phyloP scores from a whole-genome alignment of 2,888 invertebrate genomes.

The Coenonympha glycerion region DNA sequence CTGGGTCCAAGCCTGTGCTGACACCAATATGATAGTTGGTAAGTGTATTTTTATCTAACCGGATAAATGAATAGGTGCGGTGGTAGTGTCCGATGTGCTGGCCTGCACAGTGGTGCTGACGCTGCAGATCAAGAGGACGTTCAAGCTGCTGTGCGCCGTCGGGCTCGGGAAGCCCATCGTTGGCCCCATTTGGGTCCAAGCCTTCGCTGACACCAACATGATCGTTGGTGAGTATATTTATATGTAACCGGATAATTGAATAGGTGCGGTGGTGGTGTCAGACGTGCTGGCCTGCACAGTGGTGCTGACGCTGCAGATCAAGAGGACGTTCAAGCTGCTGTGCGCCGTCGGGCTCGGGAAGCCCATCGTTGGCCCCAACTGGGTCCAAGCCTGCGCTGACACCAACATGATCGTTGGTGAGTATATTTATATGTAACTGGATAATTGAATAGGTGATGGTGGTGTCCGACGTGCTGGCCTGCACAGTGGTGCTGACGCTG shows the following conservation, averaged over 20 bases:
- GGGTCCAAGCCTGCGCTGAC: slow-evolving; percentile 62
- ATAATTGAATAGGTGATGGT: slow-evolving; percentile 77
- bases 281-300: slow-evolving; percentile 67
- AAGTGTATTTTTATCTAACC: too few species aligned
- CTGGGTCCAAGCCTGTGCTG: slow-evolving; percentile 63
- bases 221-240: slow-evolving; percentile 61
- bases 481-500: slow-evolving; percentile 72
- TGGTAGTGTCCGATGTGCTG: slow-evolving; percentile 65
- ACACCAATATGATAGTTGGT: slow-evolving; percentile 55
- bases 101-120: slow-evolving; percentile 74
- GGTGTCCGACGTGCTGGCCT: slow-evolving; percentile 67
- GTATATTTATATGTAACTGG: too few species aligned
- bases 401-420: slow-evolving; percentile 53
- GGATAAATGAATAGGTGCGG: too few species aligned
- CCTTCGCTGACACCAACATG: slow-evolving; percentile 48
- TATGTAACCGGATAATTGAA: too few species aligned
- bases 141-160: slow-evolving; percentile 76
- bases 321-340: slow-evolving; percentile 77
- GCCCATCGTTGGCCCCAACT: slow-evolving; percentile 73
- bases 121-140: slow-evolving; percentile 72
- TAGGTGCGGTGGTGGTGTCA: slow-evolving; percentile 74
- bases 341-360: slow-evolving; percentile 76
- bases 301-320: slow-evolving; percentile 71
- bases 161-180: slow-evolving; percentile 78
- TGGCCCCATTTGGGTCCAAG: slow-evolving; percentile 60